Evolutionary conservation across 2,888 invertebrate genomes (phyloP).

Genomic region (Apocheima hispidaria): DNA sequence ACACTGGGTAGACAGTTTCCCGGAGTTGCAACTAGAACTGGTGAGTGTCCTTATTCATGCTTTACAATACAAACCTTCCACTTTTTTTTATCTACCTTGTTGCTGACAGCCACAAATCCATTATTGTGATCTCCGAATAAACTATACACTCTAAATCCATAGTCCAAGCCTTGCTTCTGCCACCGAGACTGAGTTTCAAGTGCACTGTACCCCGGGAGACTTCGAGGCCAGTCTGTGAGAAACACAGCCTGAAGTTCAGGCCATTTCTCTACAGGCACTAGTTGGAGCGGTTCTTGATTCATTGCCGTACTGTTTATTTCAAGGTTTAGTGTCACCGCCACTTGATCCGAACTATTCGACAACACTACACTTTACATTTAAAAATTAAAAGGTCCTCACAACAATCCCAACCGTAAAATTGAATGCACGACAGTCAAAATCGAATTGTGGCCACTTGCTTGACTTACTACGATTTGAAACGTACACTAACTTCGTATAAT

Average conservation of each 20-base stretch:
- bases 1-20: too few species aligned
- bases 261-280: constrained; percentile 57
- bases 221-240: constrained; percentile 59
- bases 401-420: too few species aligned
- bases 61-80: too few species aligned
- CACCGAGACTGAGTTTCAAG: constrained; percentile 67
- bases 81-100: too few species aligned
- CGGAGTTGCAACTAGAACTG: too few species aligned
- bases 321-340: constrained; percentile 16
- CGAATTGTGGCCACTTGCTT: too few species aligned
- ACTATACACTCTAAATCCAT: constrained; percentile 69
- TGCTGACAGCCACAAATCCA: constrained; percentile 67
- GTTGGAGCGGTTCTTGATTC: constrained; percentile 45
- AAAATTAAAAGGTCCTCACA: too few species aligned
- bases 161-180: constrained; percentile 52
- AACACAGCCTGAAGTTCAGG: constrained; percentile 51
- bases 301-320: constrained; percentile 20
- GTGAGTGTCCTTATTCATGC: too few species aligned
- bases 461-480: too few species aligned
- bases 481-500: too few species aligned
- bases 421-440: too few species aligned
- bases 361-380: too few species aligned
- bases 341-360: background rate
- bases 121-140: constrained; percentile 68
- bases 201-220: constrained; percentile 64